Conservation (phyloP, 2,888 invertebrate genomes). For the Ophraella communa region DNA sequence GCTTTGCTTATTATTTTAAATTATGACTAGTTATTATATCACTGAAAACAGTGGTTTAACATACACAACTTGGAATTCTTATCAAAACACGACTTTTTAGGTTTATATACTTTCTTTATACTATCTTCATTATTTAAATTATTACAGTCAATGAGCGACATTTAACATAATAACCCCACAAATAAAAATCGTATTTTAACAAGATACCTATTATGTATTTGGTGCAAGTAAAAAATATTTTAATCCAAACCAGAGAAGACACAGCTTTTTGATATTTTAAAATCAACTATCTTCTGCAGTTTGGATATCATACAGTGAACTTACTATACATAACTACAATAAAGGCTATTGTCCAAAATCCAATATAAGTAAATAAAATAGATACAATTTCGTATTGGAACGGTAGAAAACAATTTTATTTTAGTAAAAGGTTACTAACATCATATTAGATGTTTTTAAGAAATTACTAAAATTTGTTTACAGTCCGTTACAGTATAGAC, state of each 20-base stretch:
- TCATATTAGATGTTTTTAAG: too few species aligned
- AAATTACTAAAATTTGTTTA: too few species aligned
- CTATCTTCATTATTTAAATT: too few species aligned
- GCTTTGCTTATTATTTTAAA: constrained; percentile 48
- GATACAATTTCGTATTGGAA: too few species aligned
- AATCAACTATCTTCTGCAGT: constrained; percentile 11
- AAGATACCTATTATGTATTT: not conserved
- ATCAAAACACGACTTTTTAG: not conserved
- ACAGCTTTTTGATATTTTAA: constrained; percentile 10
- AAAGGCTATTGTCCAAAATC: not conserved
- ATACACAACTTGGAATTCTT: constrained; percentile 19
- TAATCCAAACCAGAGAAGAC: constrained; percentile 21
- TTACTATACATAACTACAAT: constrained; percentile 3
- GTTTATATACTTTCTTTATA: too few species aligned
- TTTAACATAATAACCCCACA: too few species aligned
- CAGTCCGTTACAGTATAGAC: constrained; percentile 30
- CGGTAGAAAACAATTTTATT: too few species aligned
- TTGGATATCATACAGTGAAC: constrained; percentile 19
- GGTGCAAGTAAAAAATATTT: constrained; percentile 19
- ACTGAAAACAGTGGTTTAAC: constrained; percentile 48
- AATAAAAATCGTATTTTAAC: not conserved
- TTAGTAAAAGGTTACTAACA: too few species aligned
- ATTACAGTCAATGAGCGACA: too few species aligned
- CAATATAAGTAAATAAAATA: not conserved
- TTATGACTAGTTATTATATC: constrained; percentile 57